phyloP scores from a whole-genome alignment of 2,113 vertebrate genomes.

The Bubo blakistoni region DNA sequence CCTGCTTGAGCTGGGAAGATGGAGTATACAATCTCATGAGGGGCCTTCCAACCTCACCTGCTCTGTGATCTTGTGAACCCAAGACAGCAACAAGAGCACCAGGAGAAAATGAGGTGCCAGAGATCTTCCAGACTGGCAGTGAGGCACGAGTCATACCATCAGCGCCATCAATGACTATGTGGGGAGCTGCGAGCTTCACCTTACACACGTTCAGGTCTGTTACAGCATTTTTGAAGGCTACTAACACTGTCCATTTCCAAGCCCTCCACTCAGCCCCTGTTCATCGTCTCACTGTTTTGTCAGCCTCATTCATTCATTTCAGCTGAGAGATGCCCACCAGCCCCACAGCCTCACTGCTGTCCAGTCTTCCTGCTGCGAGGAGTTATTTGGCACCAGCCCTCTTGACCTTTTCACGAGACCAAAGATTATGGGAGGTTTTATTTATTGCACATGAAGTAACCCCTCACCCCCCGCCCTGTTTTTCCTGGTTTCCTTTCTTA shows the following conservation, averaged over 20 bases:
- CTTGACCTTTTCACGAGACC: neutral
- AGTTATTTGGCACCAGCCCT: neutral
- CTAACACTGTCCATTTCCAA: neutral
- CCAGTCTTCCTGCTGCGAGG: neutral
- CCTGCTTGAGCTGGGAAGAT: neutral
- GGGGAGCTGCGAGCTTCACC: neutral
- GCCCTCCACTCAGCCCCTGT: neutral
- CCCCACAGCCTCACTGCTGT: neutral
- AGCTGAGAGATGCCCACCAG: neutral
- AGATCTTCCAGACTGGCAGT: neutral
- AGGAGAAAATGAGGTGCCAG: neutral
- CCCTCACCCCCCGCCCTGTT: neutral
- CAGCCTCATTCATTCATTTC: neutral
- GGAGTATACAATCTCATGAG: neutral
- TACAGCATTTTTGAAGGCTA: neutral
- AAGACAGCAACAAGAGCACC: neutral
- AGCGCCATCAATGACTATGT: neutral
- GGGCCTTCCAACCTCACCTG: neutral
- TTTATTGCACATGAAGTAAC: constrained; percentile 26
- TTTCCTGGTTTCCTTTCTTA: constrained; percentile 23
- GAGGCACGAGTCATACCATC: neutral
- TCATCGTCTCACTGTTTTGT: neutral
- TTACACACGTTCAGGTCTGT: neutral
- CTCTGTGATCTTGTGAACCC: neutral
- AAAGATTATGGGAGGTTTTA: neutral